Percentiles rank a stretch among this genome's conserved stretches.
Evolutionary conservation across 2,797 vertebrate genomes (phyloP).

Genomic region (Melanotaenia trifasciata): DNA sequence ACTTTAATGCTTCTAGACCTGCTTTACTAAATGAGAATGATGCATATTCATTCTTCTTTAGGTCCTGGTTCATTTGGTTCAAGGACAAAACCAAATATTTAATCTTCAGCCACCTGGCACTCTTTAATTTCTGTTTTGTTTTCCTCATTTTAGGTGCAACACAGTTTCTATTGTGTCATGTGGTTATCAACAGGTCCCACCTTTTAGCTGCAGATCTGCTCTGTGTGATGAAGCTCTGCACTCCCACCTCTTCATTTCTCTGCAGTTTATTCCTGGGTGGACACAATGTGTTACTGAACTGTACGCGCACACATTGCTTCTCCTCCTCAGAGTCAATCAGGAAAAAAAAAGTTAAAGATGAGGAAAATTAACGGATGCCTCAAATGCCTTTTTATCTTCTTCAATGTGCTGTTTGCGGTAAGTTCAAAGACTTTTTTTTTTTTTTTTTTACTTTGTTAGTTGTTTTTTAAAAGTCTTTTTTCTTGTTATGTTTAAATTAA

Average conservation of each 20-base stretch:
- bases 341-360: constrained; percentile 43
- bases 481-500: too few relatives aligned
- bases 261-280: not conserved
- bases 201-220: constrained; percentile 4
- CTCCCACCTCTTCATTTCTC: not conserved
- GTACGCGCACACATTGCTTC: not conserved
- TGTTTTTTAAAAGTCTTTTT: too few relatives aligned
- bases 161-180: too few relatives aligned
- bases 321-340: not conserved
- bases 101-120: too few relatives aligned
- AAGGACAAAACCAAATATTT: too few relatives aligned
- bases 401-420: constrained; percentile 65
- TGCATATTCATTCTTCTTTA: too few relatives aligned
- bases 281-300: not conserved
- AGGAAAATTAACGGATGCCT: constrained; percentile 71
- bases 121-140: too few relatives aligned
- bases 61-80: too few relatives aligned
- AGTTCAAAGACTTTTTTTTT: constrained; percentile 32
- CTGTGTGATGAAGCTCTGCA: not conserved
- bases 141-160: too few relatives aligned
- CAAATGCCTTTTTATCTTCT: constrained; percentile 70
- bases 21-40: too few relatives aligned
- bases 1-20: too few relatives aligned
- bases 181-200: not conserved
- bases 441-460: not conserved